Evolutionary conservation across 1,140 invertebrate genomes (phyloP), one percentile per base, ranked within the genome.

Genomic region (Nylanderia fulva): DNA sequence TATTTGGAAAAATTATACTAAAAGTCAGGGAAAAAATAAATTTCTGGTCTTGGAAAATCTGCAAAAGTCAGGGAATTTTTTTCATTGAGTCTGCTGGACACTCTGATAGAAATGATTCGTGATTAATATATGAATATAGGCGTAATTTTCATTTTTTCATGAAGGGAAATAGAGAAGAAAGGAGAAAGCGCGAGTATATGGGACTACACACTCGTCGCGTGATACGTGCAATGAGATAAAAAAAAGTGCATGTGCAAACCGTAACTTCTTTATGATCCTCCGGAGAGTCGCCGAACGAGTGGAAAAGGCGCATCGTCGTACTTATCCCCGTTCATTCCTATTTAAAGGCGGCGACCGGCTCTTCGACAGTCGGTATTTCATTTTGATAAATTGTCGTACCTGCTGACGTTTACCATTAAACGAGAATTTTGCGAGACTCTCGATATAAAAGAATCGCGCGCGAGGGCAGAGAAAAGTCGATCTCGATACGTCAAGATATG

Each of bases 221-320:
- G 24, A 42, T 72, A 72, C 54, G 77, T 82, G 77, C 66, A 82
- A 82, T 54, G 86, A 86, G 83, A 82, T 54, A 82, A 86, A 85
- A 84, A 86, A 85, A 84, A 58, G 79, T 86, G 84, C 79, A 89
- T 90, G 87, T 88, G 84, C 89, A 90, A 90, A 86, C 87, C 88
- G 88, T 88, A 91, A 89, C 89, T 85, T 71, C 82, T 92, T 92
- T 90, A 92, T 86, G 90, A 88, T 64, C 61, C 91, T 89, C 86
- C 54, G 24, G 91, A 87, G 91, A 82, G 76, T 80, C 84, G 54
- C 58, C 79, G 64, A 76, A 85, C 60, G 24, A 29, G n/a, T n/a
- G 45, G 45, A 27, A 45, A 36, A 68, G 83, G 45, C 69, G 29
- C 56, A 58, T 86, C 86, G 84, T 86, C 86, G 84, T 86, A 84